These are phyloP conservation scores for Eidolon helvum DNA, from an alignment of 2,113 vertebrate genomes.

Conservation along the genomic window DNA sequence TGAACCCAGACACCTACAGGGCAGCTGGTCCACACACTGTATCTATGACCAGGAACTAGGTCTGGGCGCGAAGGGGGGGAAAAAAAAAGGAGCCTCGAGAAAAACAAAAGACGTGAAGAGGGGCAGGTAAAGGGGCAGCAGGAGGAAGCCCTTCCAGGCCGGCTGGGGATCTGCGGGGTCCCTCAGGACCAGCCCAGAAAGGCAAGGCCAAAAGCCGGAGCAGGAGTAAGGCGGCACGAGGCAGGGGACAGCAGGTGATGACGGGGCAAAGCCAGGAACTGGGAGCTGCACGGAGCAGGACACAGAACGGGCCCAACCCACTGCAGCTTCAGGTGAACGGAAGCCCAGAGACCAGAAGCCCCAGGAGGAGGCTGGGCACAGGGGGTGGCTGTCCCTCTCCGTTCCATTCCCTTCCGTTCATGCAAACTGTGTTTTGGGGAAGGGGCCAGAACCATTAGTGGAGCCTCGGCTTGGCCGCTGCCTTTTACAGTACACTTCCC, in stretches of 20 bases:
- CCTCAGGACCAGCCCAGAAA: neutral
- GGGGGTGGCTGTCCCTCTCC: neutral
- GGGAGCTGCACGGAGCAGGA: neutral
- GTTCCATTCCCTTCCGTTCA: neutral
- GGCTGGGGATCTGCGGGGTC: neutral
- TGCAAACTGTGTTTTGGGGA: constrained; percentile 13
- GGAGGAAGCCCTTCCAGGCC: neutral
- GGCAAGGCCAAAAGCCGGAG: neutral
- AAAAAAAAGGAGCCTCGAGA: neutral
- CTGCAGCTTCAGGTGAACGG: neutral
- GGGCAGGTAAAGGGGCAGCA: neutral
- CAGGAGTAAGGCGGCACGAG: neutral
- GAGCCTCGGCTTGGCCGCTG: constrained; percentile 23
- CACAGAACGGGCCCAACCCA: neutral
- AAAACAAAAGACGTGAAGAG: neutral
- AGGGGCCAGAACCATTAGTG: neutral
- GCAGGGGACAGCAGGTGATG: fast-evolving
- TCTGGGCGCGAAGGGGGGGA: neutral
- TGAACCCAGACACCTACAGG: fast-evolving
- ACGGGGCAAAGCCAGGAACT: neutral
- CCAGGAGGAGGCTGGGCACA: neutral
- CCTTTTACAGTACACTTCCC: constrained; percentile 57
- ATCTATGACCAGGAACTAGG: neutral
- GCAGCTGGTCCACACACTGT: neutral
- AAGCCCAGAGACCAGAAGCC: neutral